A percentile compares a stretch with the other conserved stretches of the same genome.
Conservation (phyloP, 2,113 vertebrate genomes). For the Xenopus borealis region DNA sequence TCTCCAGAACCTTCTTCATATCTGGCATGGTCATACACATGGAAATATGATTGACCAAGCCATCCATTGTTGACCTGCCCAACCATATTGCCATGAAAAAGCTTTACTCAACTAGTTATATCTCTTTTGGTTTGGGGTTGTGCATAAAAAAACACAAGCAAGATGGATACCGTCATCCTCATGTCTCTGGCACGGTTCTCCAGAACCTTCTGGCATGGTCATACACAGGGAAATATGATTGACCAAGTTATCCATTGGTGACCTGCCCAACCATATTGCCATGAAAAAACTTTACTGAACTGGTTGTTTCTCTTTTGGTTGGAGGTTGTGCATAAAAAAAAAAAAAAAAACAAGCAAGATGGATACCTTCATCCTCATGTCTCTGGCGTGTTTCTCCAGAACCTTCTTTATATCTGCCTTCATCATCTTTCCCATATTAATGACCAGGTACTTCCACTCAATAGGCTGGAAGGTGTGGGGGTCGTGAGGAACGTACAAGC, state of each 20-base stretch:
- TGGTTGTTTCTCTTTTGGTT: too few species aligned
- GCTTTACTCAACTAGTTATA: too few species aligned
- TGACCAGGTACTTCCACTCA: slow-evolving; percentile 91
- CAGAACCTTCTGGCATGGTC: slow-evolving; percentile 74
- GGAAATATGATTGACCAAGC: too few species aligned
- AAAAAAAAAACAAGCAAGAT: fast-evolving
- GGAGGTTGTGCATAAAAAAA: too few species aligned
- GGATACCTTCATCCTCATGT: slow-evolving; percentile 96
- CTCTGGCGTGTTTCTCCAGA: slow-evolving; percentile 90
- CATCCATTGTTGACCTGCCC: too few species aligned
- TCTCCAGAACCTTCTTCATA: slow-evolving; percentile 96
- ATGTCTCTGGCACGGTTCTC: slow-evolving; percentile 93
- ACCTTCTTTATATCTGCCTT: slow-evolving; percentile 84
- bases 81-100: too few species aligned
- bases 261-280: too few species aligned
- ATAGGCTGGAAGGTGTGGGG: slow-evolving; percentile 93
- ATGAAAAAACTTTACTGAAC: too few species aligned
- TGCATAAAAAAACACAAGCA: background rate
- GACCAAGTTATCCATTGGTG: too few species aligned
- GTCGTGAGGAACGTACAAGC: slow-evolving; percentile 88
- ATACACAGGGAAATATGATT: too few species aligned
- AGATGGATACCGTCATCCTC: slow-evolving; percentile 84
- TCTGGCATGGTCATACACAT: slow-evolving; percentile 36
- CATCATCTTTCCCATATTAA: slow-evolving; percentile 81
- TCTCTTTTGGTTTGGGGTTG: too few species aligned